Conservation (phyloP, 2,113 vertebrate species). For the Lycocorax pyrrhopterus region DNA sequence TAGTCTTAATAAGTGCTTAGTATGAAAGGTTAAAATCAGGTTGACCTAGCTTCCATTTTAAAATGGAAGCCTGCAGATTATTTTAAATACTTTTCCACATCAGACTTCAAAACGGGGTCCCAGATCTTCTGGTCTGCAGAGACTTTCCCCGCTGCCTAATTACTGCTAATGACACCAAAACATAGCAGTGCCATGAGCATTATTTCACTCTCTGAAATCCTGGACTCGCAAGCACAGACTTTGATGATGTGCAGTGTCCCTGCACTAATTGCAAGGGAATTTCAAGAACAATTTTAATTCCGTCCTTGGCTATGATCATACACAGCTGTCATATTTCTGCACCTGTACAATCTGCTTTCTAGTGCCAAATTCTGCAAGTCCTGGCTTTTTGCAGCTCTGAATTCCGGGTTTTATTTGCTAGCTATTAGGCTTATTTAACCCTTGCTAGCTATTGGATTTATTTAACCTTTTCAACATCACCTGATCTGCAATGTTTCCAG, state of each 20-base stretch:
- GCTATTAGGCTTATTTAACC: not conserved
- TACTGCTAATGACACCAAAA: not conserved
- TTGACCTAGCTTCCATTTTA: not conserved
- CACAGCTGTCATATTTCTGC: slow-evolving; percentile 41
- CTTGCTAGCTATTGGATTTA: not conserved
- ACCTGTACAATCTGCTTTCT: slow-evolving; percentile 9
- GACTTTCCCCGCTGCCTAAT: not conserved
- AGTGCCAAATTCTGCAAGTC: slow-evolving; percentile 31
- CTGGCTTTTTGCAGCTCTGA: not conserved
- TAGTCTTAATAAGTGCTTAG: not conserved
- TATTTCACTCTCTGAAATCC: slow-evolving; percentile 16
- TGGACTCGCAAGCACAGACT: not conserved
- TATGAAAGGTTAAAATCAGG: not conserved
- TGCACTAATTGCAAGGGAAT: slow-evolving; percentile 31
- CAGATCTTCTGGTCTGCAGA: not conserved
- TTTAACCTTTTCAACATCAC: not conserved
- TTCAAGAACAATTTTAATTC: slow-evolving; percentile 6
- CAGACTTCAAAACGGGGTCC: not conserved
- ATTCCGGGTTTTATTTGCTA: not conserved
- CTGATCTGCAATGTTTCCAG: not conserved
- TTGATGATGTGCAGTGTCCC: slow-evolving; percentile 35
- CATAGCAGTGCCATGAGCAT: not conserved
- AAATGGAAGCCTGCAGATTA: not conserved
- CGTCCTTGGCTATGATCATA: not conserved
- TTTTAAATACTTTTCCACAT: not conserved